Evolutionary conservation across 2,113 vertebrate species (phyloP).

Genomic region (Galeopterus variegatus): DNA sequence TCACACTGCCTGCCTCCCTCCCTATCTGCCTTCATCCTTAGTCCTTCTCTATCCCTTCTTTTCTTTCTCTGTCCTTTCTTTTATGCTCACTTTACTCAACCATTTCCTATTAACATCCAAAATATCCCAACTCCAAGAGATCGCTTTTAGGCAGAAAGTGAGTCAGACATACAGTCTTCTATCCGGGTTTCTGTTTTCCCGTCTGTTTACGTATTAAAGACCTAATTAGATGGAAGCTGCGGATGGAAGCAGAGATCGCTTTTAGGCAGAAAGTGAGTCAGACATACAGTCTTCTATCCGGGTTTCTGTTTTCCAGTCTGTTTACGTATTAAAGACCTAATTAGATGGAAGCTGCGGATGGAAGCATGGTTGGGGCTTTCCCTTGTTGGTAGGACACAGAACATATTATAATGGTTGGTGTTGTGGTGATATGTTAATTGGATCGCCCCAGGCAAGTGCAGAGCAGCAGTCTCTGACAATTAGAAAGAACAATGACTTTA

Average conservation of each 20-base stretch:
- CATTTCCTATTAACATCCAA: not conserved
- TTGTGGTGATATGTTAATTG: slow-evolving; percentile 88
- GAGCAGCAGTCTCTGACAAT: slow-evolving; percentile 89
- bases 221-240: slow-evolving; percentile 74
- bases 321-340: slow-evolving; percentile 70
- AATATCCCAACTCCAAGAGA: not conserved
- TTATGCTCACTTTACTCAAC: slow-evolving; percentile 24
- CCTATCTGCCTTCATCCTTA: not conserved
- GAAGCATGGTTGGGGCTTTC: slow-evolving; percentile 73
- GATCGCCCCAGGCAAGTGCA: slow-evolving; percentile 89
- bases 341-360: slow-evolving; percentile 73
- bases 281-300: not conserved
- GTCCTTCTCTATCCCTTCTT: not conserved
- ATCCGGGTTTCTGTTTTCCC: not conserved
- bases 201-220: slow-evolving; percentile 75
- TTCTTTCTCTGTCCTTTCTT: not conserved
- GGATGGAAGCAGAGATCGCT: slow-evolving; percentile 43
- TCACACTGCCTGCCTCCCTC: not conserved
- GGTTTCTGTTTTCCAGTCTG: slow-evolving; percentile 50
- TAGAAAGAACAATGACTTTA: slow-evolving; percentile 86
- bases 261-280: slow-evolving; percentile 14
- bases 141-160: not conserved
- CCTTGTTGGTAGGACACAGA: slow-evolving; percentile 78
- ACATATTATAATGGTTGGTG: slow-evolving; percentile 86
- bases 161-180: not conserved